Evolutionary conservation across 1,140 invertebrate species (phyloP).

Genomic region (Orius insidiosus): DNA sequence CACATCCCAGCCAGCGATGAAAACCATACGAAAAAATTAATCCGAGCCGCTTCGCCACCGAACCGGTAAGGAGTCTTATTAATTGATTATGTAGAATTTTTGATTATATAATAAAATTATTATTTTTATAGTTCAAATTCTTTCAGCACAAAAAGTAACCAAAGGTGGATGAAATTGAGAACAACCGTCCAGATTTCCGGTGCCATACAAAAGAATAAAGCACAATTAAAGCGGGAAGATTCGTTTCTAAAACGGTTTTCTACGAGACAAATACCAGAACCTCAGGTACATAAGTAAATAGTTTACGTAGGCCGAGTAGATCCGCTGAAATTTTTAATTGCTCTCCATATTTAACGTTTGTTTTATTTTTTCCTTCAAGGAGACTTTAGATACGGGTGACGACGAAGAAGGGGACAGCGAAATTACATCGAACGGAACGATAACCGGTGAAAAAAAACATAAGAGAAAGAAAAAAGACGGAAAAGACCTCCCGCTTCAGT

Average conservation of each 20-base stretch:
- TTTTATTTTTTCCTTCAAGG: constrained; percentile 26
- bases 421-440: constrained; percentile 25
- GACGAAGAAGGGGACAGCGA: constrained; percentile 22
- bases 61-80: too few relatives aligned
- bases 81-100: too few relatives aligned
- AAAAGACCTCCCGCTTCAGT: constrained; percentile 59
- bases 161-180: constrained; percentile 84
- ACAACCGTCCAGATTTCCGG: constrained; percentile 83
- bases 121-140: neutral
- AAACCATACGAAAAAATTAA: neutral
- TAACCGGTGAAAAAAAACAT: constrained; percentile 33
- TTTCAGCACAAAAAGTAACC: constrained; percentile 71
- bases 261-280: constrained; percentile 72
- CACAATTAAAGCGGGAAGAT: constrained; percentile 77
- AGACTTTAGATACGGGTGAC: constrained; percentile 42
- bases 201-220: constrained; percentile 60
- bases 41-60: too few relatives aligned
- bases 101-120: neutral
- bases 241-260: constrained; percentile 89
- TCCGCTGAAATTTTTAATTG: neutral
- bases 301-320: neutral
- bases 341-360: neutral
- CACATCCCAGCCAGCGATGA: neutral
- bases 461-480: constrained; percentile 37
- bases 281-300: constrained; percentile 34